Evolutionary conservation across 2,888 invertebrate species (phyloP).

Genomic region (Drosophila peninsularis): DNA sequence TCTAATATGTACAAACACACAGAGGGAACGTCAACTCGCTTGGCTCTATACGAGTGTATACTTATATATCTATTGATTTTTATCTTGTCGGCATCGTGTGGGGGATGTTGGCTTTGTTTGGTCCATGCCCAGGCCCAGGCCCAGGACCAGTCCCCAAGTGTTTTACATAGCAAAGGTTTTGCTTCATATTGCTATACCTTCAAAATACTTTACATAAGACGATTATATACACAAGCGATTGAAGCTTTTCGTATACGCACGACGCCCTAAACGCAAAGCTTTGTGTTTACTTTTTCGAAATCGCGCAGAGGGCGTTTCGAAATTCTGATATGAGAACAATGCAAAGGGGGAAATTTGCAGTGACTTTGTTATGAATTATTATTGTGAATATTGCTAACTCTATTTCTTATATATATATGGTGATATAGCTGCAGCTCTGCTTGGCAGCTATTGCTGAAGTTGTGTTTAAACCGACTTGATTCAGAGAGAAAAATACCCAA

Average conservation of each 20-base stretch:
- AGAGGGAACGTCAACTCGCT: slow-evolving; percentile 27
- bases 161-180: slow-evolving; percentile 44
- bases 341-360: slow-evolving; percentile 12
- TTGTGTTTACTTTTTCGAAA: slow-evolving; percentile 64
- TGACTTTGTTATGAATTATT: too few relatives aligned
- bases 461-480: not conserved
- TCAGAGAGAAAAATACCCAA: slow-evolving; percentile 30
- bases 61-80: slow-evolving; percentile 69
- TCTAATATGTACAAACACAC: slow-evolving; percentile 22
- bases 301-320: slow-evolving; percentile 16
- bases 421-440: not conserved
- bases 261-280: slow-evolving; percentile 70
- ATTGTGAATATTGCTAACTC: accelerated
- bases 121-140: slow-evolving; percentile 45
- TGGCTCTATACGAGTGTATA: slow-evolving; percentile 25
- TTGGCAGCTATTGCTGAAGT: not conserved
- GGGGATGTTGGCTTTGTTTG: slow-evolving; percentile 64
- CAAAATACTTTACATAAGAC: slow-evolving; percentile 5
- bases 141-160: slow-evolving; percentile 42
- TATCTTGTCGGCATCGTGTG: slow-evolving; percentile 68
- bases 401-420: not conserved
- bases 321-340: not conserved
- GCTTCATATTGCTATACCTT: slow-evolving; percentile 11
- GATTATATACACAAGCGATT: not conserved
- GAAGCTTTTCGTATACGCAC: slow-evolving; percentile 64